These are phyloP conservation scores for Drosophila trichaetosa DNA, from an alignment of 2,888 invertebrate species.

Conservation along the genomic window DNA sequence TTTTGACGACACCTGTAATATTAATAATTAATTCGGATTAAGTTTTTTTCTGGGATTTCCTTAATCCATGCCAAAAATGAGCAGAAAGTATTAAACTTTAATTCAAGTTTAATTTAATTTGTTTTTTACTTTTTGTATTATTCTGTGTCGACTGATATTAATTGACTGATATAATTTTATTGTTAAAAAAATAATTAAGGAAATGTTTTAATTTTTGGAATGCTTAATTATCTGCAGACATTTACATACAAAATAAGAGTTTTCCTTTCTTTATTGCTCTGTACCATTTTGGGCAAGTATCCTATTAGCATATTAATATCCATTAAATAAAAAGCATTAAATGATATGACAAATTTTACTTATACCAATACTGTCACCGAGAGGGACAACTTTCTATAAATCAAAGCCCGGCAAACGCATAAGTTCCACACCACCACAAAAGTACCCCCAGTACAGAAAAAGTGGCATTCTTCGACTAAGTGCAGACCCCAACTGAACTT, in stretches of 20 bases:
- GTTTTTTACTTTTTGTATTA: background rate
- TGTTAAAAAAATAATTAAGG: background rate
- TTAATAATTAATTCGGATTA: background rate
- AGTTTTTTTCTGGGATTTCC: background rate
- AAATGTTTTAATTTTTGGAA: too few relatives aligned
- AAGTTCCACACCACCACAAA: background rate
- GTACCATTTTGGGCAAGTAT: background rate
- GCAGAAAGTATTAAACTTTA: background rate
- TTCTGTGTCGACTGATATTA: background rate
- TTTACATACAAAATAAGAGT: background rate
- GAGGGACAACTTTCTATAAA: background rate
- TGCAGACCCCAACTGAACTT: slow-evolving; percentile 59
- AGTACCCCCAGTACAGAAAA: background rate
- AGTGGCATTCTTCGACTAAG: slow-evolving; percentile 31
- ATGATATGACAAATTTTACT: background rate
- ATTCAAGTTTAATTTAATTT: background rate
- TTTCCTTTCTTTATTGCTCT: background rate
- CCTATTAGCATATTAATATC: background rate
- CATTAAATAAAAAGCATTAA: background rate
- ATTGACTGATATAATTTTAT: too few relatives aligned
- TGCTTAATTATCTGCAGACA: background rate
- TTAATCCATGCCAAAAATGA: background rate
- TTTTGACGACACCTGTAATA: background rate
- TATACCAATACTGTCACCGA: background rate
- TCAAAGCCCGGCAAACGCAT: background rate